Percentiles rank a stretch among this genome's conserved stretches.
Conservation (phyloP, 2,888 invertebrate species). For the Blomia tropicalis region DNA sequence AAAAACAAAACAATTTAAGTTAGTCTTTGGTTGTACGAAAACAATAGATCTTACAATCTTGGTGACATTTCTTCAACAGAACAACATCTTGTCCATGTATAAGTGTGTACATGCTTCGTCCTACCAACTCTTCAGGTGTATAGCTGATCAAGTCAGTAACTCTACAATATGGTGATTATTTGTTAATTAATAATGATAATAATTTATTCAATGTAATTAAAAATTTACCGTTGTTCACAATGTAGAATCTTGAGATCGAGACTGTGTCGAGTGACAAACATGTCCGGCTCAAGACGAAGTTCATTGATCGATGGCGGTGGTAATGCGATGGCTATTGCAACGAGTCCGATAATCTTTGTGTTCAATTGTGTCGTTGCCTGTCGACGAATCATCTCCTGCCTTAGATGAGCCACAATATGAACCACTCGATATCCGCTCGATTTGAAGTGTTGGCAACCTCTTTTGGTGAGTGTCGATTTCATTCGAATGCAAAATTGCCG, state of each 20-base stretch:
- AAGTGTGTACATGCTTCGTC: slow-evolving; percentile 77
- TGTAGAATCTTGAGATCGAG: slow-evolving; percentile 92
- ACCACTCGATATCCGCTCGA: slow-evolving; percentile 90
- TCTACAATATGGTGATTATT: slow-evolving; percentile 1
- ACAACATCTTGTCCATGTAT: slow-evolving; percentile 91
- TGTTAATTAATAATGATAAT: not conserved
- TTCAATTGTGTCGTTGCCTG: slow-evolving; percentile 23
- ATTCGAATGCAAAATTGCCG: slow-evolving; percentile 85
- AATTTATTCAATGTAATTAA: not conserved
- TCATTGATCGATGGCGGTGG: slow-evolving; percentile 95
- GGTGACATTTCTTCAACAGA: slow-evolving; percentile 79
- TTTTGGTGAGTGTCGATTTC: slow-evolving; percentile 92
- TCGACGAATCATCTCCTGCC: slow-evolving; percentile 39
- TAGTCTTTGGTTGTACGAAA: not conserved
- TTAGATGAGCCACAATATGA: slow-evolving; percentile 68
- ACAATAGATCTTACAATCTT: slow-evolving; percentile 89
- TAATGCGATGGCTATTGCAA: slow-evolving; percentile 81
- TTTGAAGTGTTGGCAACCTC: slow-evolving; percentile 81
- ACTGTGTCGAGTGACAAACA: slow-evolving; percentile 80
- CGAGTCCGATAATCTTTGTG: slow-evolving; percentile 54
- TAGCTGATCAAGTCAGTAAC: slow-evolving; percentile 65
- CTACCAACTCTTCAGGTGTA: slow-evolving; percentile 77
- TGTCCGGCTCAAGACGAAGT: slow-evolving; percentile 65
- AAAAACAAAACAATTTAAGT: slow-evolving; percentile 1
- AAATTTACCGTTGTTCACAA: slow-evolving; percentile 75